A percentile compares a stretch with the other conserved stretches of the same genome.
These are phyloP conservation scores for Sarcophilus harrisii DNA, from an alignment of 2,797 vertebrate species.

Conservation along the genomic window DNA sequence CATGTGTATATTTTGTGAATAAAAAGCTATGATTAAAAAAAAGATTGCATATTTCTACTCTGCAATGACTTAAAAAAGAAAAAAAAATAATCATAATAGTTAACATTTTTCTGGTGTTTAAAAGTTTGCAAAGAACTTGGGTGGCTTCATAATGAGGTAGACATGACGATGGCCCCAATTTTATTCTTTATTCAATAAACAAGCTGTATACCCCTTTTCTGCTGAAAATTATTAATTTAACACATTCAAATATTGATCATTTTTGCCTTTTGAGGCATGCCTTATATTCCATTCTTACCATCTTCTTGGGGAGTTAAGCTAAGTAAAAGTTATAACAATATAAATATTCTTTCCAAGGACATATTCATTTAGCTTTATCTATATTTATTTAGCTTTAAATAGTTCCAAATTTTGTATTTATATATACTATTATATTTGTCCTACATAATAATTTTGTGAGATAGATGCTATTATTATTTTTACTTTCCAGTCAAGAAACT, in stretches of 20 bases:
- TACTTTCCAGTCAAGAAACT: background rate
- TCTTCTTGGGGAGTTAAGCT: background rate
- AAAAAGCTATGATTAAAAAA: too few species aligned
- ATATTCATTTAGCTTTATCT: too few species aligned
- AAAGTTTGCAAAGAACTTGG: background rate
- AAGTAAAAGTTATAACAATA: background rate
- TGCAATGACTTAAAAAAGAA: slow-evolving; percentile 3
- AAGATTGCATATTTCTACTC: background rate
- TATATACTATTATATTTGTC: background rate
- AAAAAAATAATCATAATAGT: background rate
- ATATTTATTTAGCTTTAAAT: too few species aligned
- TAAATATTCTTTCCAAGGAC: background rate
- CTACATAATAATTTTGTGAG: too few species aligned
- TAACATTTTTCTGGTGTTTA: background rate
- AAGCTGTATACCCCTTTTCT: background rate
- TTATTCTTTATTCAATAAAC: slow-evolving; percentile 14
- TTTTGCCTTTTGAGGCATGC: background rate
- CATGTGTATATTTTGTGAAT: too few species aligned
- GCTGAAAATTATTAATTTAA: background rate
- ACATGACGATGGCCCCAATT: background rate
- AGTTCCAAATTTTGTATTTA: too few species aligned
- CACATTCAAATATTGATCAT: background rate
- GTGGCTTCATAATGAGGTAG: background rate
- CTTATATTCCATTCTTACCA: background rate
- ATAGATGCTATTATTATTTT: too few species aligned